These are phyloP conservation scores for Nibea albiflora DNA, from an alignment of 2,113 vertebrate genomes.

Conservation along the genomic window DNA sequence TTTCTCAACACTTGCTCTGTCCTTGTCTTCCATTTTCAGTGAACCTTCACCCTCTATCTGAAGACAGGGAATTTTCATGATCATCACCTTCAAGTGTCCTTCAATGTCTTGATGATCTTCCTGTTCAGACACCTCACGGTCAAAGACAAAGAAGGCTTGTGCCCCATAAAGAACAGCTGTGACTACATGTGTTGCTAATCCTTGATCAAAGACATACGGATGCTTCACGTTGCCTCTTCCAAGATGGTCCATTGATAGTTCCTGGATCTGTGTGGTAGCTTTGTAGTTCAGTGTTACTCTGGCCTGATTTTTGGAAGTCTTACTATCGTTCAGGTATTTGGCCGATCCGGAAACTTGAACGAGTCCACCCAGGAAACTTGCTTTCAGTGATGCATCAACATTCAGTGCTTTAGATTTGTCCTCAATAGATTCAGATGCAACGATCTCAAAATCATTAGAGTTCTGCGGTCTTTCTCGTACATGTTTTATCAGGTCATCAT, in stretches of 20 bases:
- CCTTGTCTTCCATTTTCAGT: not conserved
- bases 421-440: slow-evolving; percentile 66
- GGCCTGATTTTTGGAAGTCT: slow-evolving; percentile 50
- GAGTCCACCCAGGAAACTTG: slow-evolving; percentile 66
- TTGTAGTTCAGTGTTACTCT: slow-evolving; percentile 69
- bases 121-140: slow-evolving; percentile 56
- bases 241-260: slow-evolving; percentile 70
- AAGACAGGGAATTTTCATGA: not conserved
- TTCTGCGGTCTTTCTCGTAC: not conserved
- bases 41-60: not conserved
- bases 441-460: not conserved
- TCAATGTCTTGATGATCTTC: slow-evolving; percentile 59
- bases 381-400: slow-evolving; percentile 65
- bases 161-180: slow-evolving; percentile 72
- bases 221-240: slow-evolving; percentile 52
- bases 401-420: slow-evolving; percentile 64
- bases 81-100: slow-evolving; percentile 17
- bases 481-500: not conserved
- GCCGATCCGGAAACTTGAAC: slow-evolving; percentile 68
- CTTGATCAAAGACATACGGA: slow-evolving; percentile 36
- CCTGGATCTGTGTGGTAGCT: slow-evolving; percentile 54
- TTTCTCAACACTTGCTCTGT: slow-evolving; percentile 15
- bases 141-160: slow-evolving; percentile 77
- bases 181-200: slow-evolving; percentile 72
- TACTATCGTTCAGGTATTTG: slow-evolving; percentile 67